Evolutionary conservation across 2,113 vertebrate genomes (phyloP).

Genomic region (Bombycilla garrulus): DNA sequence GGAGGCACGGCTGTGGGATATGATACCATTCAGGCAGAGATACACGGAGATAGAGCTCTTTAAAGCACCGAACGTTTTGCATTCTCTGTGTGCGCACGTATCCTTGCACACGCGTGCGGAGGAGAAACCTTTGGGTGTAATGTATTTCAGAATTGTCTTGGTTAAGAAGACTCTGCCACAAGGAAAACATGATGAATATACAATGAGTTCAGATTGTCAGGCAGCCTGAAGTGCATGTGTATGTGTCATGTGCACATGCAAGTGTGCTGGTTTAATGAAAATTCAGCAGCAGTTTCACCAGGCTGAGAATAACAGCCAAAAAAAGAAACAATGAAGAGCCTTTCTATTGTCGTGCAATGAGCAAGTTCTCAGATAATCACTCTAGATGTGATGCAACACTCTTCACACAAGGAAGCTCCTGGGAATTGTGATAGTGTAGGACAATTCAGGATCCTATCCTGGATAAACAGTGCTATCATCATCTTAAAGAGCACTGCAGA

Average conservation of each 20-base stretch:
- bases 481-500: conserved; percentile 7
- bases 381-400: neutral
- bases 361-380: conserved; percentile 62
- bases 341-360: conserved; percentile 9
- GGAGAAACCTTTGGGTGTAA: neutral
- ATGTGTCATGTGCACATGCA: neutral
- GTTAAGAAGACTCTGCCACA: neutral
- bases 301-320: neutral
- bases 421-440: neutral
- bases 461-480: conserved; percentile 20
- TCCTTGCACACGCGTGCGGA: fast-evolving
- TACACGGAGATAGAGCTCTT: neutral
- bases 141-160: neutral
- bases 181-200: conserved; percentile 20
- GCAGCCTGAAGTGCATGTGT: neutral
- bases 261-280: conserved; percentile 18
- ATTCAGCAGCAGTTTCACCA: conserved; percentile 56
- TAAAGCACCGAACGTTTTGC: neutral
- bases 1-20: neutral
- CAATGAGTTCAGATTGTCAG: neutral
- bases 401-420: neutral
- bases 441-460: neutral
- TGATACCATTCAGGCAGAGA: neutral
- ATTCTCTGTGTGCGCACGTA: fast-evolving
- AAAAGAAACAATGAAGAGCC: conserved; percentile 20